phyloP scores from a whole-genome alignment of 2,888 invertebrate species.

The Leptura quadrifasciata region DNA sequence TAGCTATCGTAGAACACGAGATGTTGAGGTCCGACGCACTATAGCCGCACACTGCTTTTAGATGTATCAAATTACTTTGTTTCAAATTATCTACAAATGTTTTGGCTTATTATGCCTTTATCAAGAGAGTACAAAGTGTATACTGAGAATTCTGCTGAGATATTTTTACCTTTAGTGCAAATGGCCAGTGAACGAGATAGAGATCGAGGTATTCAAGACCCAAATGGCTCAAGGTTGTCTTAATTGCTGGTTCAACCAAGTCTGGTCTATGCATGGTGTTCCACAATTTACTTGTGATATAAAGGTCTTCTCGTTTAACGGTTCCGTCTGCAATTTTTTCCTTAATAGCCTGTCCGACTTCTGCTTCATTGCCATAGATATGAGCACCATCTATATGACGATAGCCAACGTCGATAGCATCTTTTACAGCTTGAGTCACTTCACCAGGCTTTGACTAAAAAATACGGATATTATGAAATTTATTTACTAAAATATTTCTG shows the following conservation, averaged over 20 bases:
- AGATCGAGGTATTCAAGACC: conserved; percentile 77
- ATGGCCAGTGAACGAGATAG: conserved; percentile 77
- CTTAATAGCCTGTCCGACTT: conserved; percentile 76
- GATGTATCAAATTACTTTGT: too few relatives aligned
- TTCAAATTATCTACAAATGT: too few relatives aligned
- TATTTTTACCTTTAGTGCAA: conserved; percentile 65
- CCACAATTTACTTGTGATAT: conserved; percentile 88
- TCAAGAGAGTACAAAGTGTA: too few relatives aligned
- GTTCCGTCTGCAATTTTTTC: conserved; percentile 59
- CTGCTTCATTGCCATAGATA: conserved; percentile 82
- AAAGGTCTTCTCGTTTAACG: conserved; percentile 83
- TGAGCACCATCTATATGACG: conserved; percentile 86
- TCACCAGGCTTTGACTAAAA: conserved; percentile 81
- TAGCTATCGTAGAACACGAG: too few relatives aligned
- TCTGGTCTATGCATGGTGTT: conserved; percentile 90
- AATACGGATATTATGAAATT: conserved; percentile 1
- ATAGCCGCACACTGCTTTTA: too few relatives aligned
- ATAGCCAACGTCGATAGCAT: conserved; percentile 86
- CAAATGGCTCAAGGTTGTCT: conserved; percentile 73
- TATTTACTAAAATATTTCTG: too few relatives aligned
- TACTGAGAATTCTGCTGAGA: too few relatives aligned
- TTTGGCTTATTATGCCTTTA: too few relatives aligned
- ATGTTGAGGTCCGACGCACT: too few relatives aligned
- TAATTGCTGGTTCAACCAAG: conserved; percentile 68
- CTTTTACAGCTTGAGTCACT: conserved; percentile 80